Percentiles rank a stretch among this genome's conserved stretches.
phyloP scores from a whole-genome alignment of 2,797 vertebrate genomes.

The Coregonus suidteri region DNA sequence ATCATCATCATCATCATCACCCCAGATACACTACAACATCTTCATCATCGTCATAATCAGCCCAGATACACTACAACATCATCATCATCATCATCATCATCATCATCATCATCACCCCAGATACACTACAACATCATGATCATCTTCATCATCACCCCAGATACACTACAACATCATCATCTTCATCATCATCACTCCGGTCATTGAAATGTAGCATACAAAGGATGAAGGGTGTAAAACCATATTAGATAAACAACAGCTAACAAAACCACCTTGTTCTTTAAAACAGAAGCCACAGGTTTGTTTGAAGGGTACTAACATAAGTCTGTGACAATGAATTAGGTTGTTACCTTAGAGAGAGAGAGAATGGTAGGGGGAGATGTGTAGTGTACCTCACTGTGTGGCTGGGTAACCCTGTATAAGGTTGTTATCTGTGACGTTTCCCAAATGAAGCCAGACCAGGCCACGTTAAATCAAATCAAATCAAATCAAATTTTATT shows the following conservation, averaged over 20 bases:
- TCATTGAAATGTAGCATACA: not conserved
- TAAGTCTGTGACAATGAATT: not conserved
- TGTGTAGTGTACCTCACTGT: slow-evolving; percentile 13
- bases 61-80: not conserved
- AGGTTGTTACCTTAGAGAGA: not conserved
- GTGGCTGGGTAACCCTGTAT: slow-evolving; percentile 42
- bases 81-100: slow-evolving; percentile 18
- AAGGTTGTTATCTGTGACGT: slow-evolving; percentile 67
- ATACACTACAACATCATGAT: not conserved
- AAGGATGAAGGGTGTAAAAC: too few relatives aligned
- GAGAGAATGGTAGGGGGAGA: slow-evolving; percentile 8
- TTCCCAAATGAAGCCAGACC: slow-evolving; percentile 64
- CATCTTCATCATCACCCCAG: slow-evolving; percentile 24
- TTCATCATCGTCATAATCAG: too few relatives aligned
- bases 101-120: slow-evolving; percentile 11
- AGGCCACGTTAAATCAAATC: too few relatives aligned
- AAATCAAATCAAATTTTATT: too few relatives aligned
- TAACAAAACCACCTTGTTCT: not conserved
- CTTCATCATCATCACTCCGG: slow-evolving; percentile 8
- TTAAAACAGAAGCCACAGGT: not conserved
- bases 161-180: not conserved
- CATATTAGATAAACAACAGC: not conserved
- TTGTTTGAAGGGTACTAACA: not conserved
- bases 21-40: too few relatives aligned
- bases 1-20: too few relatives aligned